phyloP scores from a whole-genome alignment of 2,113 vertebrate species.

The Lepus americanus region DNA sequence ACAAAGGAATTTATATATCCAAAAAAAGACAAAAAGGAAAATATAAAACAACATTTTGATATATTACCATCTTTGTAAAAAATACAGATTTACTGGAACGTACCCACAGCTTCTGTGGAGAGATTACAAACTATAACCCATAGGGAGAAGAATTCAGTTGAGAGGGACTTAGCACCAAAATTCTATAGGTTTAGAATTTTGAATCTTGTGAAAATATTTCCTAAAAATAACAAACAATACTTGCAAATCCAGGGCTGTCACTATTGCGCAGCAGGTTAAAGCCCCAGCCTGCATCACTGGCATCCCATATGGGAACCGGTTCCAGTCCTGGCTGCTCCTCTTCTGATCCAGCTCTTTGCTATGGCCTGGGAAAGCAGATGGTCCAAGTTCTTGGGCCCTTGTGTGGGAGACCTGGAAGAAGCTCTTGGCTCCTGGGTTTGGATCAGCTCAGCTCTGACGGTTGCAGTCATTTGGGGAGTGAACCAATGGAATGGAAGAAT shows the following conservation, averaged over 20 bases:
- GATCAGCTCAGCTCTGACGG: too few species aligned
- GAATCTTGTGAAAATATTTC: not conserved
- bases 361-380: too few species aligned
- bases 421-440: too few species aligned
- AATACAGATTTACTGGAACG: constrained; percentile 23
- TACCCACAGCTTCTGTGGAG: not conserved
- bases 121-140: not conserved
- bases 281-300: too few species aligned
- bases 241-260: not conserved
- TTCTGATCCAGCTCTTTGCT: too few species aligned
- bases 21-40: not conserved
- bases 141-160: not conserved
- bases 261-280: too few species aligned
- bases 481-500: too few species aligned
- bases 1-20: not conserved
- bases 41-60: not conserved
- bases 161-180: not conserved
- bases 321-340: too few species aligned
- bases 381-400: too few species aligned
- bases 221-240: not conserved
- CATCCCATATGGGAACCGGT: too few species aligned
- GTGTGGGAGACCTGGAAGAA: too few species aligned
- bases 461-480: too few species aligned
- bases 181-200: constrained; percentile 10
- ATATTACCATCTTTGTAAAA: constrained; percentile 25